Conservation (phyloP, 2,113 vertebrate species). For the Columbina picui region DNA sequence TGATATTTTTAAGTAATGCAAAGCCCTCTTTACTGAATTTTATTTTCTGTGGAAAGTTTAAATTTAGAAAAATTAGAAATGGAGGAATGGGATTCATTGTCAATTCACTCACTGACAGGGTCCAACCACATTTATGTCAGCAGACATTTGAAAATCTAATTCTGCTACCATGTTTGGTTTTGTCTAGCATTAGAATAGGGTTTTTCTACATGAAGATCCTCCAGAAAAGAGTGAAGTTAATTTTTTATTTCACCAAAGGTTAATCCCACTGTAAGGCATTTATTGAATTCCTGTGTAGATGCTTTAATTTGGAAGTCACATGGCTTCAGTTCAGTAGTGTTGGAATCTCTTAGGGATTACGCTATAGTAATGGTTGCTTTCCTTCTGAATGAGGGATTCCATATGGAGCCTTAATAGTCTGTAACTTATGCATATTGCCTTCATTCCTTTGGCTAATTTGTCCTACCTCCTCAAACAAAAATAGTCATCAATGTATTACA, state of each 20-base stretch:
- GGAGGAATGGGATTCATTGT: background rate
- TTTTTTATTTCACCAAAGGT: background rate
- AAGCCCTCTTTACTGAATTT: background rate
- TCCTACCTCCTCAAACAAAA: background rate
- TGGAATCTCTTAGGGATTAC: background rate
- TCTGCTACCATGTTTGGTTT: background rate
- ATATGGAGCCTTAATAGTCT: background rate
- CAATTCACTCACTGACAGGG: background rate
- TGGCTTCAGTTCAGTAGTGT: background rate
- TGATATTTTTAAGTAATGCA: background rate
- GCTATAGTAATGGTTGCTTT: background rate
- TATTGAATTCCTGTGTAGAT: background rate
- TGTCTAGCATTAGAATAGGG: background rate
- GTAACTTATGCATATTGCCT: background rate
- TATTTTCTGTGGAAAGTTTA: background rate
- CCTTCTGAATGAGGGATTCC: background rate
- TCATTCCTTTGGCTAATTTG: background rate
- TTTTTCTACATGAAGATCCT: background rate
- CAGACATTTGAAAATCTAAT: background rate
- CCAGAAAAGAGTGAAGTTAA: background rate
- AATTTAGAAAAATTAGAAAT: background rate
- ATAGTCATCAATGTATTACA: background rate
- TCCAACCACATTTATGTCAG: background rate
- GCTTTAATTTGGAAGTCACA: background rate
- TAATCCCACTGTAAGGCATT: background rate